phyloP scores from a whole-genome alignment of 2,113 vertebrate genomes.

The Xiphias gladius region DNA sequence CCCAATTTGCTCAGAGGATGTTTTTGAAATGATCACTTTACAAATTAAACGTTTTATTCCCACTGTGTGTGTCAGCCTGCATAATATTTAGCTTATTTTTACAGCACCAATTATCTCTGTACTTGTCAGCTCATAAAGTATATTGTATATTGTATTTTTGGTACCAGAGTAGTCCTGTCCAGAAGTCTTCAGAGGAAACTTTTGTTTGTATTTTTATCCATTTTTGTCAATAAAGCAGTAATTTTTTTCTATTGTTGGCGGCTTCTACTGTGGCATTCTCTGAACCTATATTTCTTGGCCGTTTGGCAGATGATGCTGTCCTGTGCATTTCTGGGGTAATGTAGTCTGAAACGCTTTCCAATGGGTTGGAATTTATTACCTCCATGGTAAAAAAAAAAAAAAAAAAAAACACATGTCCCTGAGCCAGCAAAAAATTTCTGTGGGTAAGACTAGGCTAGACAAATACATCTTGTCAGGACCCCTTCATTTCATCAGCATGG shows the following conservation, averaged over 20 bases:
- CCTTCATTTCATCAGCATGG: neutral
- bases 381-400: neutral
- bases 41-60: neutral
- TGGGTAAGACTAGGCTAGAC: neutral
- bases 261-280: slow-evolving; percentile 23
- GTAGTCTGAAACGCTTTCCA: slow-evolving; percentile 22
- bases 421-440: slow-evolving; percentile 26
- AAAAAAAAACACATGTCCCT: neutral
- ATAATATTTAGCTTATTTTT: neutral
- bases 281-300: slow-evolving; percentile 41
- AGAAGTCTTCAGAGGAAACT: neutral
- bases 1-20: neutral
- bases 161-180: neutral
- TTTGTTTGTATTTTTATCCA: slow-evolving; percentile 3
- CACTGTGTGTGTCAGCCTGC: neutral
- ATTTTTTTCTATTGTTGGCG: slow-evolving; percentile 28
- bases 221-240: slow-evolving; percentile 16
- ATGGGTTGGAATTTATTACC: slow-evolving; percentile 34
- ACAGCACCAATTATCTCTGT: neutral
- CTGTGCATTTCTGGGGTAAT: slow-evolving; percentile 28
- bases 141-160: slow-evolving; percentile 10
- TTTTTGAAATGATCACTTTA: neutral
- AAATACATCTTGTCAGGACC: slow-evolving; percentile 1
- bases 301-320: slow-evolving; percentile 55
- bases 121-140: neutral